phyloP scores from a whole-genome alignment of 2,797 vertebrate genomes.

The Rhyacichthys aspro region DNA sequence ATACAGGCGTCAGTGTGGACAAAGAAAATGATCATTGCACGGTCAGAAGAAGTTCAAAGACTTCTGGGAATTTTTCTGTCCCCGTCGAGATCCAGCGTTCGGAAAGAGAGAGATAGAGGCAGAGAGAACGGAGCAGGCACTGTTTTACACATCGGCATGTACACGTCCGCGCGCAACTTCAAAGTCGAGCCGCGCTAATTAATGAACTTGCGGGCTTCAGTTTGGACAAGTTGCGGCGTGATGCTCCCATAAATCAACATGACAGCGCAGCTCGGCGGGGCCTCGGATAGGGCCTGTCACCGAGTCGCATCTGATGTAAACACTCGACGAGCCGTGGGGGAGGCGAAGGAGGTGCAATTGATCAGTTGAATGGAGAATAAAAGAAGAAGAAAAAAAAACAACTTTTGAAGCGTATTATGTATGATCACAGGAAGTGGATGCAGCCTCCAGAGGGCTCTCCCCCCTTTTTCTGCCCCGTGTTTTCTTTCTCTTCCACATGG shows the following conservation, averaged over 20 bases:
- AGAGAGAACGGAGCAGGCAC: constrained; percentile 71
- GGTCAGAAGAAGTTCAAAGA: constrained; percentile 99
- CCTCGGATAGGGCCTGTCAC: constrained; percentile 98
- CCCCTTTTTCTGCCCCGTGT: constrained; percentile 49
- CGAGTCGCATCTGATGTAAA: constrained; percentile 98
- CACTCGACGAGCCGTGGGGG: constrained; percentile 84
- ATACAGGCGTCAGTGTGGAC: constrained; percentile 93
- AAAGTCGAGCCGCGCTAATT: constrained; percentile 99
- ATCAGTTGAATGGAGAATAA: constrained; percentile 98
- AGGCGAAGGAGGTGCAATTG: constrained; percentile 92
- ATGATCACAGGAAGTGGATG: constrained; percentile 99
- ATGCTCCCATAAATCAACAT: constrained; percentile 99
- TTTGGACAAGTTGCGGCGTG: constrained; percentile 99
- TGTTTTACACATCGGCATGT: constrained; percentile 8
- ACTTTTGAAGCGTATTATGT: constrained; percentile 99
- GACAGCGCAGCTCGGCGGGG: constrained; percentile 93
- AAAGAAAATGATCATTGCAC: constrained; percentile 97
- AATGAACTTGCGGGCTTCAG: constrained; percentile 98
- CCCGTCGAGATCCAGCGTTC: constrained; percentile 88
- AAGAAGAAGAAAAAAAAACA: constrained; percentile 90
- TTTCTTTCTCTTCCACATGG: constrained; percentile 62
- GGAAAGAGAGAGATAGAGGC: constrained; percentile 41
- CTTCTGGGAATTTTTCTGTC: constrained; percentile 84
- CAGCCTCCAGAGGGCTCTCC: constrained; percentile 93
- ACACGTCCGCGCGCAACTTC: constrained; percentile 83